Evolutionary conservation across 1,140 invertebrate species (phyloP).

Genomic region (Pseudachorutes palmiensis): DNA sequence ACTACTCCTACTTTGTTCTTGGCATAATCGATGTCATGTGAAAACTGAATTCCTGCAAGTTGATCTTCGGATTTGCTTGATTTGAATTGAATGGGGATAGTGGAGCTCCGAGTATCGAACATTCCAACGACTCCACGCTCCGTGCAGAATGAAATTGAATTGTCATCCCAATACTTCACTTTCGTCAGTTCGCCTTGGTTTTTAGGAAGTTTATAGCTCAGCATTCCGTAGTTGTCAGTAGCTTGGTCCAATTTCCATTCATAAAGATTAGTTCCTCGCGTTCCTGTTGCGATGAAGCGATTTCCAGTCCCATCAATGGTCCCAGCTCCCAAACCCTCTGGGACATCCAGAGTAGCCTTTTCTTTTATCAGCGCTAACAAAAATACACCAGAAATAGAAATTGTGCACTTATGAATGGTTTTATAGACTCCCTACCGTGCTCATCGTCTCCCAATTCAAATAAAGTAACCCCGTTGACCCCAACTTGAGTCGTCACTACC

Average conservation of each 20-base stretch:
- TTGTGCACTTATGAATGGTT: background rate
- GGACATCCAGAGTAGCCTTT: conserved; percentile 4
- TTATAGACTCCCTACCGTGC: conserved; percentile 24
- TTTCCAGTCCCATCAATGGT: conserved; percentile 18
- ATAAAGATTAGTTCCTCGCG: conserved; percentile 14
- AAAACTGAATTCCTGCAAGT: background rate
- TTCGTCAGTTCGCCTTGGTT: conserved; percentile 12
- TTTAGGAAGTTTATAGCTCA: background rate
- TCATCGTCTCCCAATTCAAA: conserved; percentile 33
- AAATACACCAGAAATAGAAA: background rate
- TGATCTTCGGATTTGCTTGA: background rate
- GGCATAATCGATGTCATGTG: conserved; percentile 17
- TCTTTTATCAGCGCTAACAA: conserved; percentile 19
- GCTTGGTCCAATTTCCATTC: conserved; percentile 13
- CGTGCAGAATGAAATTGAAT: conserved; percentile 22
- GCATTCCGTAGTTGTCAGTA: background rate
- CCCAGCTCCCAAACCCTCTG: conserved; percentile 8
- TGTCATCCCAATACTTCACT: conserved; percentile 29
- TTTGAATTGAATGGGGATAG: background rate
- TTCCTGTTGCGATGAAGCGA: conserved; percentile 15
- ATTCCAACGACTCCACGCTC: conserved; percentile 18
- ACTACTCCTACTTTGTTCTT: conserved; percentile 21
- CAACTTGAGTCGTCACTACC: conserved; percentile 26
- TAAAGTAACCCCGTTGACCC: conserved; percentile 18
- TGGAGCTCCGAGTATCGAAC: conserved; percentile 16